phyloP scores from a whole-genome alignment of 2,888 invertebrate species.

The Hipparchia semele region DNA sequence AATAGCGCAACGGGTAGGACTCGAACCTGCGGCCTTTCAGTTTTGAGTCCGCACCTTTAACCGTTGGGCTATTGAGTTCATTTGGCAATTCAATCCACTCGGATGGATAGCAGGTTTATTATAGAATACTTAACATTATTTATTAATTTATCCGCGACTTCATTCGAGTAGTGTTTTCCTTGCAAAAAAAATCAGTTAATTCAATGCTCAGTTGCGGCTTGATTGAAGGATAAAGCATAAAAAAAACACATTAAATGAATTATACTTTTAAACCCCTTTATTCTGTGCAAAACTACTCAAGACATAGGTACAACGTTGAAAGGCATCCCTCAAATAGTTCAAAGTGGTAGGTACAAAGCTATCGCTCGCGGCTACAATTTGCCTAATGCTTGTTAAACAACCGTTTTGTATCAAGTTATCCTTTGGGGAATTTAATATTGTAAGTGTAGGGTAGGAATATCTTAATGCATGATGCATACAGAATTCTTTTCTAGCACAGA shows the following conservation, averaged over 20 bases:
- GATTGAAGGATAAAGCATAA: background rate
- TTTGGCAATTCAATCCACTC: too few relatives aligned
- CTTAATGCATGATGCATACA: background rate
- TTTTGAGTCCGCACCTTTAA: too few relatives aligned
- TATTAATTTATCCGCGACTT: too few relatives aligned
- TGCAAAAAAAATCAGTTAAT: too few relatives aligned
- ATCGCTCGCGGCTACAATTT: conserved; percentile 54
- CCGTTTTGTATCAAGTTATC: conserved; percentile 21
- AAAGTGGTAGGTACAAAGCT: conserved; percentile 42
- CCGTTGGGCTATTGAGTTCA: too few relatives aligned
- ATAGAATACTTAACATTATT: too few relatives aligned
- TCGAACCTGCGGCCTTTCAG: too few relatives aligned
- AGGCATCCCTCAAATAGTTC: conserved; percentile 36
- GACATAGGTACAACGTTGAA: background rate
- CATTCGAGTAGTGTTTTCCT: too few relatives aligned
- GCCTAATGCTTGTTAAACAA: conserved; percentile 54
- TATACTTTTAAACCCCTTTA: background rate
- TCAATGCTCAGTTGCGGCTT: too few relatives aligned
- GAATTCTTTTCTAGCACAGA: background rate
- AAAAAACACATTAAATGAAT: background rate
- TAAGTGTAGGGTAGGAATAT: background rate
- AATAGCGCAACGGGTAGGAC: too few relatives aligned
- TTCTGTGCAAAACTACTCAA: background rate
- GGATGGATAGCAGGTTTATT: too few relatives aligned
- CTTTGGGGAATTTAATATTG: conserved; percentile 33